Evolutionary conservation across 2,888 invertebrate species (phyloP).

Genomic region (Cephus runcator): DNA sequence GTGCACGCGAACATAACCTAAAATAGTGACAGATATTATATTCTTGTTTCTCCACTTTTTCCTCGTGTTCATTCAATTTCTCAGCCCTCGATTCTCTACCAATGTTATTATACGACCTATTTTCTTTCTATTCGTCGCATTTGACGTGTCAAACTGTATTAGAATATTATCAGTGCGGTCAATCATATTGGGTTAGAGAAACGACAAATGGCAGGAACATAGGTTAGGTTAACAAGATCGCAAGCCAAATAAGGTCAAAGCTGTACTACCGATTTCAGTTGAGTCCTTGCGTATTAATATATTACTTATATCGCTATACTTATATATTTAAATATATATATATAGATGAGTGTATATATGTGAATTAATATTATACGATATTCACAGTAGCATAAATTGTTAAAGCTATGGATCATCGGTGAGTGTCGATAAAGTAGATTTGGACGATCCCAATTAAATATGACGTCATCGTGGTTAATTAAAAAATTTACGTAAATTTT

Average conservation of each 20-base stretch:
- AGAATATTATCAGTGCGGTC: not conserved
- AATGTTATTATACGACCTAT: not conserved
- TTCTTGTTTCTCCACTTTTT: not conserved
- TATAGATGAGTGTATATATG: not conserved
- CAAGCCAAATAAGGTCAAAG: not conserved
- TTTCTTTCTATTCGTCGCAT: constrained; percentile 1
- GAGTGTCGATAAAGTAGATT: not conserved
- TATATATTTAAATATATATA: too few species aligned
- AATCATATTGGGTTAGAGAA: not conserved
- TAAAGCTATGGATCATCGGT: not conserved
- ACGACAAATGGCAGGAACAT: constrained; percentile 5
- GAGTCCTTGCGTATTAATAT: not conserved
- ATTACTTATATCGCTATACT: not conserved
- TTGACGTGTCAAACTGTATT: not conserved
- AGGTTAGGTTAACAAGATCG: constrained; percentile 8
- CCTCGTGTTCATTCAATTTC: not conserved
- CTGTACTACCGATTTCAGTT: not conserved
- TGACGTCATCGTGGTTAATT: not conserved
- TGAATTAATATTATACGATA: not conserved
- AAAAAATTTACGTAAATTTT: not conserved
- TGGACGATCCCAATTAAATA: not conserved
- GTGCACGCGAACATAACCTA: not conserved
- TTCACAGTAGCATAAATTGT: not conserved
- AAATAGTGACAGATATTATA: not conserved
- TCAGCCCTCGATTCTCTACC: not conserved